A percentile compares a stretch with the other conserved stretches of the same genome.
Evolutionary conservation across 2,113 vertebrate genomes (phyloP).

Genomic region (Maccullochella peelii): DNA sequence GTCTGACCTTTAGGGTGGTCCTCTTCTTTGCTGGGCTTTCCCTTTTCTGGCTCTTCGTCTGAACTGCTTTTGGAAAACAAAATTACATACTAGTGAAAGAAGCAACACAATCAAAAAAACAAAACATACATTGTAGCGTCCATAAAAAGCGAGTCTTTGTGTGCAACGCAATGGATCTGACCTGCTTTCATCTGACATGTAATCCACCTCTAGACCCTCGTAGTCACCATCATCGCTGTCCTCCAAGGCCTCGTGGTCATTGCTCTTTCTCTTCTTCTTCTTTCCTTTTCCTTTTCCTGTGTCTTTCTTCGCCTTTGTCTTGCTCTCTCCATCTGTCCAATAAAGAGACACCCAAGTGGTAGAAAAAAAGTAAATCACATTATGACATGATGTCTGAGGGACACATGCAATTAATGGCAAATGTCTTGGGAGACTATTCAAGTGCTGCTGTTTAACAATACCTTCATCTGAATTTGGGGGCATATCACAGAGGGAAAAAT

Average conservation of each 20-base stretch:
- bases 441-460: neutral
- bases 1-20: slow-evolving; percentile 88
- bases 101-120: neutral
- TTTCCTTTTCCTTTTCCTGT: slow-evolving; percentile 82
- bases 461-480: neutral
- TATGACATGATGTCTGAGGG: neutral
- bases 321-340: slow-evolving; percentile 80
- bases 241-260: slow-evolving; percentile 87
- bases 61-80: slow-evolving; percentile 79
- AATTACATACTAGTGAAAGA: neutral
- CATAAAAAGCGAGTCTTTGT: neutral
- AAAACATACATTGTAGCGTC: too few species aligned
- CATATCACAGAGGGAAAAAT: neutral
- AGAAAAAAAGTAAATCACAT: neutral
- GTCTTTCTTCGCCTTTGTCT: slow-evolving; percentile 77
- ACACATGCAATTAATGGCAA: too few species aligned
- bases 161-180: slow-evolving; percentile 46
- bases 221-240: slow-evolving; percentile 94
- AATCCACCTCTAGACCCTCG: slow-evolving; percentile 94
- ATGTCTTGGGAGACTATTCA: neutral
- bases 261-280: slow-evolving; percentile 84
- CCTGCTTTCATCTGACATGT: slow-evolving; percentile 95
- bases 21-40: slow-evolving; percentile 86
- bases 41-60: slow-evolving; percentile 86
- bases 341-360: neutral